Evolutionary conservation across 2,113 vertebrate species (phyloP), one percentile per base, ranked within the genome.

Genomic region (Trichomycterus rosablanca): DNA sequence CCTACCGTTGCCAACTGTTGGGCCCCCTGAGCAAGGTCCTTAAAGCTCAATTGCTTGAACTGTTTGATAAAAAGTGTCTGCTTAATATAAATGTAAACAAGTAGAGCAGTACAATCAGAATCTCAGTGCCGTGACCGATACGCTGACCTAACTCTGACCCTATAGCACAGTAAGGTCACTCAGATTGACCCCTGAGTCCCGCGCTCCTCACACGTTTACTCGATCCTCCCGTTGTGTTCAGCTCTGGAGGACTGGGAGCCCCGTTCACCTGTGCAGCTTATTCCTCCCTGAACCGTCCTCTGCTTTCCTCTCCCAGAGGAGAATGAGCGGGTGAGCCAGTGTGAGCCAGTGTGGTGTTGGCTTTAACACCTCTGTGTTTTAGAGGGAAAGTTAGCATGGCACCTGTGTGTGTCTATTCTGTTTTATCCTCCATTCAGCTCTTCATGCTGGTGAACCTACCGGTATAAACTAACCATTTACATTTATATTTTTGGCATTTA

Each of bases 181-280:
- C 34, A 2, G 37, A 26, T n/a, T n/a, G n/a, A n/a, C n/a, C n/a
- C n/a, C n/a, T 18, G 22, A 30, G 9, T 58, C 55, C 15, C 55
- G 30, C 40, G 1, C 55, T 58, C 30, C 12, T 58, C 23, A 58
- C 54, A 43, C 55, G 11, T 20, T 19, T 24, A n/a, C n/a, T n/a
- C n/a, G n/a, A n/a, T n/a, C 9, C 23, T 18, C 18, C n/a, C 5
- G 10, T 44, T 58, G 18, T 26, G n/a, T 24, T 26, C 35, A 24
- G 34, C 14, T 35, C 76, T 77, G 84, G 76, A 80, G 81, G 82
- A 81, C 4, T 15, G 18, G 32, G n/a, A 46, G 22, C 9, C 23
- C 14, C 24, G 57, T 8, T 66, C 44, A 50, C 37, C 51, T 56
- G 20, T 56, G 58, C 53, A 58, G 44, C 10, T 44, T 23, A 44